Percentiles rank a stretch among this genome's conserved stretches.
Conservation (phyloP, 2,797 vertebrate species). For the Thalassophryne amazonica region DNA sequence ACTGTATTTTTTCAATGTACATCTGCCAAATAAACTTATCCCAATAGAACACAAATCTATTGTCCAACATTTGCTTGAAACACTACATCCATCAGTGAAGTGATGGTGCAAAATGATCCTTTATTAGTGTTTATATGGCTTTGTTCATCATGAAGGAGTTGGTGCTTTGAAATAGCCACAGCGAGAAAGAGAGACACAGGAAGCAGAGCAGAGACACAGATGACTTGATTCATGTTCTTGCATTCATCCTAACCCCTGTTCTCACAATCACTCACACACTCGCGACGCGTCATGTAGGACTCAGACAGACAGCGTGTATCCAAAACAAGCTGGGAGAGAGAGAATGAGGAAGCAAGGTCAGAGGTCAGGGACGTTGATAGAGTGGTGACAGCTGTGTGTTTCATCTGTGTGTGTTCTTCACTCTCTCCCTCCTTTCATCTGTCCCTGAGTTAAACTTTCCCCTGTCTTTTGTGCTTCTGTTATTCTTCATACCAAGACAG, state of each 20-base stretch:
- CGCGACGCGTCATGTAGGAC: conserved; percentile 13
- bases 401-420: conserved; percentile 47
- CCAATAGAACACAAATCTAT: too few relatives aligned
- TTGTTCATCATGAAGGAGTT: too few relatives aligned
- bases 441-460: too few relatives aligned
- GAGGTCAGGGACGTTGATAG: conserved; percentile 47
- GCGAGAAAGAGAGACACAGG: neutral
- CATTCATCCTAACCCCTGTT: conserved; percentile 41
- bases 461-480: too few relatives aligned
- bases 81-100: too few relatives aligned
- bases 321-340: conserved; percentile 45
- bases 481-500: too few relatives aligned
- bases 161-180: conserved; percentile 1
- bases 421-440: conserved; percentile 9
- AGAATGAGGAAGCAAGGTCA: conserved; percentile 36
- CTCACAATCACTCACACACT: conserved; percentile 9
- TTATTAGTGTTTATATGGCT: too few relatives aligned
- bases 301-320: conserved; percentile 38
- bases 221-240: conserved; percentile 37
- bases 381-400: conserved; percentile 72
- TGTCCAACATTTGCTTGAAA: too few relatives aligned
- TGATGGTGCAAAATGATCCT: too few relatives aligned
- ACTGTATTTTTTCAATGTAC: too few relatives aligned
- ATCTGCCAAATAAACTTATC: too few relatives aligned
- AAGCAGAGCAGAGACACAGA: conserved; percentile 3